These are phyloP conservation scores for Hemiscyllium ocellatum DNA, from an alignment of 2,113 vertebrate genomes.

Conservation along the genomic window DNA sequence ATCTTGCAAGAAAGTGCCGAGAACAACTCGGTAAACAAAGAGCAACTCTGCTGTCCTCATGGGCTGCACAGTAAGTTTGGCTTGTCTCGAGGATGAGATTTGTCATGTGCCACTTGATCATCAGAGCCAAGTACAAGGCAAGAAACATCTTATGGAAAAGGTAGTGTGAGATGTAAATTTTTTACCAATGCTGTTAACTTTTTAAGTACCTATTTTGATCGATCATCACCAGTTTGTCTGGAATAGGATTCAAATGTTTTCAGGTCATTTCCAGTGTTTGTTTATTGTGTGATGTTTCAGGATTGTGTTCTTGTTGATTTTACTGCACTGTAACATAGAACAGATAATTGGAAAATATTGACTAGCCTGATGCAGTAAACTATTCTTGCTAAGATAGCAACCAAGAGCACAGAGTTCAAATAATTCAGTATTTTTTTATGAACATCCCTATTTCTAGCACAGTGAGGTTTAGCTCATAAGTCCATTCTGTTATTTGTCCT, in stretches of 20 bases:
- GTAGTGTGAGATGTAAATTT: not conserved
- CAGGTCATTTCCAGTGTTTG: not conserved
- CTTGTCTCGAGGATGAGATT: conserved; percentile 34
- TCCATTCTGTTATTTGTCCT: too few relatives aligned
- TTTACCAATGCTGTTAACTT: not conserved
- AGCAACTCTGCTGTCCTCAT: conserved; percentile 31
- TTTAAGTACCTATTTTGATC: too few relatives aligned
- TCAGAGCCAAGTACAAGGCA: not conserved
- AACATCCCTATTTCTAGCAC: not conserved
- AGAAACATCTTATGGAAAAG: conserved; percentile 27
- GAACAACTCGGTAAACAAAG: not conserved
- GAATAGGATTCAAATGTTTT: not conserved
- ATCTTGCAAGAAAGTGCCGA: not conserved
- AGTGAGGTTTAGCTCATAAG: not conserved
- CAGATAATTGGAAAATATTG: not conserved
- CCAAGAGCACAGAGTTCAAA: not conserved
- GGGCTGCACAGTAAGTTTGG: conserved; percentile 43
- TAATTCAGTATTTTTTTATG: not conserved
- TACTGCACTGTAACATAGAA: not conserved
- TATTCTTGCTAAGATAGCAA: not conserved
- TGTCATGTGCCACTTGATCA: not conserved
- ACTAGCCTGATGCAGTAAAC: not conserved
- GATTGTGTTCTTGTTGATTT: not conserved
- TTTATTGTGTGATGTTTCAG: not conserved
- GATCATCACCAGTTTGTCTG: not conserved